Percentiles rank a stretch among this genome's conserved stretches.
Evolutionary conservation across 2,113 vertebrate genomes (phyloP).

Genomic region (Ictalurus punctatus): DNA sequence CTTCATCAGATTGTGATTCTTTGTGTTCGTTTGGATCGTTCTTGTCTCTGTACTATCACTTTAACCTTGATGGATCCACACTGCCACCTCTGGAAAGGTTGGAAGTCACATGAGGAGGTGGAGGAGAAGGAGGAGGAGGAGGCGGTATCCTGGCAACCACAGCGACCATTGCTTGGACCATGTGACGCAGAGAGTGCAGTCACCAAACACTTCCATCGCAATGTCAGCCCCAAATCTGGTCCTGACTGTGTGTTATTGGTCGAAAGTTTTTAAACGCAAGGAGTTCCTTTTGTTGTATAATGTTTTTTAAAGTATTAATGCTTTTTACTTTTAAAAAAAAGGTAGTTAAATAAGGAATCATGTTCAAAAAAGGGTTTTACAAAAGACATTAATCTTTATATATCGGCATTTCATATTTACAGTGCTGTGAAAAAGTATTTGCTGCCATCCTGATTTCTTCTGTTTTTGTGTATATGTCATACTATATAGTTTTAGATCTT

Average conservation of each 20-base stretch:
- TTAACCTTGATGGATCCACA: constrained; percentile 55
- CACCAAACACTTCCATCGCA: constrained; percentile 27
- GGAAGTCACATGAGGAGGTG: constrained; percentile 55
- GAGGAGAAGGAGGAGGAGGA: constrained; percentile 39
- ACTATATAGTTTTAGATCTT: no score
- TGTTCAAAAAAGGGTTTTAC: not conserved
- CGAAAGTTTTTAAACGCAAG: not conserved
- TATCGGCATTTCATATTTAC: no score
- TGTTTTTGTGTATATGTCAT: no score
- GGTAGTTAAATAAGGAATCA: not conserved
- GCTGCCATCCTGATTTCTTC: no score
- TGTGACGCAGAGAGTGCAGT: constrained; percentile 41
- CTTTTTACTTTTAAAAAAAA: not conserved
- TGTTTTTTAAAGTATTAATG: not conserved
- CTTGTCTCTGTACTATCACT: not conserved
- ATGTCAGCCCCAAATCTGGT: constrained; percentile 23
- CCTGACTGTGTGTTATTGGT: not conserved
- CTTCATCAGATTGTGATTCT: not conserved
- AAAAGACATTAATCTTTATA: not conserved
- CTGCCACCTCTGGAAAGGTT: constrained; percentile 54
- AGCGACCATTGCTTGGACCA: constrained; percentile 64
- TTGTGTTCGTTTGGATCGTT: constrained; percentile 1
- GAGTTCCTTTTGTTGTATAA: not conserved
- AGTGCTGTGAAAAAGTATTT: no score
- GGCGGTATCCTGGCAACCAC: constrained; percentile 74